Evolutionary conservation across 2,888 invertebrate genomes (phyloP).

Genomic region (Hyppa rectilinea): DNA sequence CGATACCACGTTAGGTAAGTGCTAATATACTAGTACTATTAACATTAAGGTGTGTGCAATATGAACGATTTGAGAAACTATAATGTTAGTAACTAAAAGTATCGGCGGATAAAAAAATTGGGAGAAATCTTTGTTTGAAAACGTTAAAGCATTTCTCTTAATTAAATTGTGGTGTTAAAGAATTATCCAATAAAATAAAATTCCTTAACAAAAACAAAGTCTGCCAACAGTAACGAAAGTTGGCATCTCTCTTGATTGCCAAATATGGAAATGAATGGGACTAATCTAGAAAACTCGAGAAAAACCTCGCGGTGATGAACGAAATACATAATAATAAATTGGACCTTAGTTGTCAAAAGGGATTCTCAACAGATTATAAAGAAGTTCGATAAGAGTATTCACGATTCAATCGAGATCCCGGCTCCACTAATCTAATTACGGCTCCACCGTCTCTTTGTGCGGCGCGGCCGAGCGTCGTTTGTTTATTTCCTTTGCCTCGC

Average conservation of each 20-base stretch:
- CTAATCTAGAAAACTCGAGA: constrained; percentile 51
- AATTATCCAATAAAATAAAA: constrained; percentile 25
- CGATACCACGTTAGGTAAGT: background rate
- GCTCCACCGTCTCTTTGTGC: constrained; percentile 78
- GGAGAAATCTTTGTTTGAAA: background rate
- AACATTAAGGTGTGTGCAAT: background rate
- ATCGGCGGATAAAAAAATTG: background rate
- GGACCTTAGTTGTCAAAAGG: constrained; percentile 70
- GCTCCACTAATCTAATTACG: constrained; percentile 86
- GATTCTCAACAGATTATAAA: constrained; percentile 73
- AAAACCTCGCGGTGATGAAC: constrained; percentile 60
- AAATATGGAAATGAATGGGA: constrained; percentile 61
- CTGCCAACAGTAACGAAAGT: constrained; percentile 37
- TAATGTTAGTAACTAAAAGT: background rate
- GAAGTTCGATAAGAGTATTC: constrained; percentile 74
- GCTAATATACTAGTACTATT: too few species aligned
- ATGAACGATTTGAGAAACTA: background rate
- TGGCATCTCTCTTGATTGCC: constrained; percentile 48
- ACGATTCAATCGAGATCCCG: constrained; percentile 75
- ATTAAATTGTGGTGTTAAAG: constrained; percentile 18
- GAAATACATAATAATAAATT: constrained; percentile 68
- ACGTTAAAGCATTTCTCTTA: constrained; percentile 2
- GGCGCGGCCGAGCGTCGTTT: constrained; percentile 71
- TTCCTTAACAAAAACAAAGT: constrained; percentile 33
- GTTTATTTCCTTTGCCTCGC: constrained; percentile 80